phyloP scores from a whole-genome alignment of 2,888 invertebrate species.

The Synergus itoensis region DNA sequence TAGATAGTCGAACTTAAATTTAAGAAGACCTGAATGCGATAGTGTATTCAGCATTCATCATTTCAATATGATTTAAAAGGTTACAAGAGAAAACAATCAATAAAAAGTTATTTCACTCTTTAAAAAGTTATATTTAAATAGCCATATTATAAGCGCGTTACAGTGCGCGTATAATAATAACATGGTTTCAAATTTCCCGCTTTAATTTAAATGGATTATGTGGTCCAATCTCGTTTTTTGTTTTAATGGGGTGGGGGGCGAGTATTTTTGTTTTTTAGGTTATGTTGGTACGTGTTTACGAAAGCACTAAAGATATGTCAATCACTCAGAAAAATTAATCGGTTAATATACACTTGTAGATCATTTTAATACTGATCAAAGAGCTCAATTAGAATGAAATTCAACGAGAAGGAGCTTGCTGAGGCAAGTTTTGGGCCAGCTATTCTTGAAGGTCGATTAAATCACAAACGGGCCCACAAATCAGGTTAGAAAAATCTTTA shows the following conservation, averaged over 20 bases:
- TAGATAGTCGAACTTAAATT: background rate
- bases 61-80: too few species aligned
- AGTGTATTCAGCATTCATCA: too few species aligned
- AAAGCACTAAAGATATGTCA: conserved; percentile 13
- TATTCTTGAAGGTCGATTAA: conserved; percentile 85
- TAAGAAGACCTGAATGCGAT: too few species aligned
- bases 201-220: too few species aligned
- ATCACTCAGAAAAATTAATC: conserved; percentile 1
- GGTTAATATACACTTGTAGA: background rate
- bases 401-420: conserved; percentile 85
- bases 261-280: conserved; percentile 2
- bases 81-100: too few species aligned
- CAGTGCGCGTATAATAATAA: too few species aligned
- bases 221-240: too few species aligned
- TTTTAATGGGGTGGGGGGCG: background rate
- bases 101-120: too few species aligned
- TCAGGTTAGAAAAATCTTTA: conserved; percentile 65
- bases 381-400: conserved; percentile 81
- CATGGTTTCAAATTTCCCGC: too few species aligned
- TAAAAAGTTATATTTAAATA: too few species aligned
- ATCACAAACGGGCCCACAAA: conserved; percentile 81
- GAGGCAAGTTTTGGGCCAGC: conserved; percentile 82
- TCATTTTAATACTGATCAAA: conserved; percentile 1
- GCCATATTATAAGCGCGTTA: too few species aligned
- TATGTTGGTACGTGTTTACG: conserved; percentile 9